Evolutionary conservation across 2,113 vertebrate species (phyloP).

Genomic region (Antennarius striatus): DNA sequence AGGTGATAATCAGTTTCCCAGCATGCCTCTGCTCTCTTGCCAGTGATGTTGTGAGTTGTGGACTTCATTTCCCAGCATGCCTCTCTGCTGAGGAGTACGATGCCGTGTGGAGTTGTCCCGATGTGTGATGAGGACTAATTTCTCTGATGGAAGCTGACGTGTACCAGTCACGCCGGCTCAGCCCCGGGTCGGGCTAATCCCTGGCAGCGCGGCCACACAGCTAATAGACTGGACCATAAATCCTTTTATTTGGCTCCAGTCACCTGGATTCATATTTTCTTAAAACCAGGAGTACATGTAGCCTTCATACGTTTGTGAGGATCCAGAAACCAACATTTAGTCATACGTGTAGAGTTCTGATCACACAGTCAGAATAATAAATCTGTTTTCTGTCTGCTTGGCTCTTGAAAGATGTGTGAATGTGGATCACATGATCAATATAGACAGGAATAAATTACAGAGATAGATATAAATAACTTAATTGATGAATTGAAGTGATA

Average conservation of each 20-base stretch:
- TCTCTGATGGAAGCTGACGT: slow-evolving; percentile 52
- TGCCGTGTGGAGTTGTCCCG: slow-evolving; percentile 48
- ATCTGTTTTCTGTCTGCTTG: too few relatives aligned
- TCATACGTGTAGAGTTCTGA: too few relatives aligned
- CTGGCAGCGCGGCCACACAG: slow-evolving; percentile 48
- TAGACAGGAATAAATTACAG: too few relatives aligned
- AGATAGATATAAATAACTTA: too few relatives aligned
- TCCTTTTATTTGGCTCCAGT: slow-evolving; percentile 64
- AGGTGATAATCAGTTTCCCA: not conserved
- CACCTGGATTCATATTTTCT: slow-evolving; percentile 55
- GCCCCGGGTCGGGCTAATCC: slow-evolving; percentile 58
- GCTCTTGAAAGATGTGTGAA: too few relatives aligned
- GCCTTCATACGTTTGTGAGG: too few relatives aligned
- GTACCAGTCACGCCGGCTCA: slow-evolving; percentile 54
- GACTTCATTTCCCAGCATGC: too few relatives aligned
- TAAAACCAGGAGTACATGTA: slow-evolving; percentile 14
- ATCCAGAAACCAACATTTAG: too few relatives aligned
- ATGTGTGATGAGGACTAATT: slow-evolving; percentile 61
- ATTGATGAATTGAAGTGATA: too few relatives aligned
- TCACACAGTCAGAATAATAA: too few relatives aligned
- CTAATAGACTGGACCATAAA: slow-evolving; percentile 66
- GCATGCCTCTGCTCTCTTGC: slow-evolving; percentile 20
- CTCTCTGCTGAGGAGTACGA: slow-evolving; percentile 19
- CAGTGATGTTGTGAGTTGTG: slow-evolving; percentile 14
- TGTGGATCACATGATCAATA: too few relatives aligned